Evolutionary conservation across 2,888 invertebrate species (phyloP).

Genomic region (Steinernema hermaphroditum): DNA sequence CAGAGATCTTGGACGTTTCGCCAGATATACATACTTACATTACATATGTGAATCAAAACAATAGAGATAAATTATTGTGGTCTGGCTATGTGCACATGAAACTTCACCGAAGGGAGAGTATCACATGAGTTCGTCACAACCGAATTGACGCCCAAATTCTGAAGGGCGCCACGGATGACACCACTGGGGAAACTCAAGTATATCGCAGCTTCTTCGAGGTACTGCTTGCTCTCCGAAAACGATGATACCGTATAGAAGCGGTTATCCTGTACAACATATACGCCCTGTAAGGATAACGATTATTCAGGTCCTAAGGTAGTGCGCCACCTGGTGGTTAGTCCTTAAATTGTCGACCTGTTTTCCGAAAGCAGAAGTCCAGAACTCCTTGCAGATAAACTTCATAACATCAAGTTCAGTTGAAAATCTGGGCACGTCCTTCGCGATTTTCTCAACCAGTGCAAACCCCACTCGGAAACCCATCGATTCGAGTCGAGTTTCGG

Average conservation of each 20-base stretch:
- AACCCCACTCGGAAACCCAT: constrained; percentile 72
- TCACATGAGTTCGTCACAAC: constrained; percentile 80
- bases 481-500: constrained; percentile 69
- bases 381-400: constrained; percentile 98
- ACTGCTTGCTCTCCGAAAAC: constrained; percentile 85
- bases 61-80: constrained; percentile 34
- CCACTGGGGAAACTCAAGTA: constrained; percentile 89
- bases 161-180: constrained; percentile 86
- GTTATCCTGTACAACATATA: constrained; percentile 95
- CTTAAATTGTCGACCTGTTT: constrained; percentile 96
- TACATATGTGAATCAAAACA: background rate
- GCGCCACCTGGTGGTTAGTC: constrained; percentile 80
- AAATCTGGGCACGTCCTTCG: constrained; percentile 84
- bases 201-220: constrained; percentile 75
- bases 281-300: constrained; percentile 73
- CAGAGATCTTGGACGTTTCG: too few species aligned
- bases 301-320: background rate
- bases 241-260: constrained; percentile 85
- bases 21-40: background rate
- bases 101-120: constrained; percentile 62
- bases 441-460: constrained; percentile 69
- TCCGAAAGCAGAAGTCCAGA: constrained; percentile 95
- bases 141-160: constrained; percentile 82
- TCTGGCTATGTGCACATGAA: constrained; percentile 60
- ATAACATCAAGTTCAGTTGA: constrained; percentile 96